Evolutionary conservation across 2,113 vertebrate genomes (phyloP).

Genomic region (Crotalus viridis): DNA sequence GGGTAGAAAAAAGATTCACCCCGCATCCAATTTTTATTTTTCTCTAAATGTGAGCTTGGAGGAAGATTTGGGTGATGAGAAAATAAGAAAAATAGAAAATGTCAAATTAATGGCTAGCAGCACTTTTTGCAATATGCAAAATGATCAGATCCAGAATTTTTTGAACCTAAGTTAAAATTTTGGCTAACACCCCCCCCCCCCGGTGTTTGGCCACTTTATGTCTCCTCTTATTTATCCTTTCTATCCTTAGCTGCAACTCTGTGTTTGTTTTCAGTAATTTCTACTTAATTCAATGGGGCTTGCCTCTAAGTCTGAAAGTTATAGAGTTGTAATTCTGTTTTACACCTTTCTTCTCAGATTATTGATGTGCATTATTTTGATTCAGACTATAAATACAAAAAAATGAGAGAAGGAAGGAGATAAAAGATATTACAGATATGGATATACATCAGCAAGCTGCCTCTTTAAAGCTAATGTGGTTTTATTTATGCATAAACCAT

Average conservation of each 20-base stretch:
- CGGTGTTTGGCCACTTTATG: not conserved
- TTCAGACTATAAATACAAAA: not conserved
- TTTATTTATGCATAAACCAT: not conserved
- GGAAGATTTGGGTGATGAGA: not conserved
- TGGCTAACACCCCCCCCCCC: not conserved
- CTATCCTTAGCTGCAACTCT: not conserved
- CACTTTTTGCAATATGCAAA: not conserved
- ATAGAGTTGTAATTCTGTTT: not conserved
- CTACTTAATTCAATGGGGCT: not conserved
- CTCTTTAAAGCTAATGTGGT: conserved; percentile 9
- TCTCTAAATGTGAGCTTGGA: not conserved
- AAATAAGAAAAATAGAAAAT: not conserved
- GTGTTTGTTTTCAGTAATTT: not conserved
- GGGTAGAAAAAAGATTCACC: not conserved
- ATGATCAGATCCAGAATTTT: not conserved
- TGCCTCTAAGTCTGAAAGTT: not conserved
- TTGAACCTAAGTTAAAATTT: not conserved
- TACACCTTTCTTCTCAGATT: not conserved
- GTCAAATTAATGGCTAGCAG: not conserved
- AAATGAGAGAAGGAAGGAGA: not conserved
- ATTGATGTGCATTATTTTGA: not conserved
- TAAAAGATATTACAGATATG: not conserved
- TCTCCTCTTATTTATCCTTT: not conserved
- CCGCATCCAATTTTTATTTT: not conserved
- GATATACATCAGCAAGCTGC: not conserved